Conservation (phyloP, 2,113 vertebrate genomes). For the Brachyistius frenatus region DNA sequence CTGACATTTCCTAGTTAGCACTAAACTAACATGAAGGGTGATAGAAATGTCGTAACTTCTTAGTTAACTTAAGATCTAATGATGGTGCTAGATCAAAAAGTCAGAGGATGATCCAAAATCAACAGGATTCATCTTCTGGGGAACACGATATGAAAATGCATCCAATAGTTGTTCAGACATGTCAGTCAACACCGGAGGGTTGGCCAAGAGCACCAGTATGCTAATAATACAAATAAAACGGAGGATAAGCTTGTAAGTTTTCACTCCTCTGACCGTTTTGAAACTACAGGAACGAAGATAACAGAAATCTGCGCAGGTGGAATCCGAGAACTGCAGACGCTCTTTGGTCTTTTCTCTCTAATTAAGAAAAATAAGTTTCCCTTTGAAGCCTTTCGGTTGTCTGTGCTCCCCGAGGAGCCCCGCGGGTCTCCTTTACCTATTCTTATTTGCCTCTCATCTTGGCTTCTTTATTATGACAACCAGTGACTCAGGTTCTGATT, state of each 20-base stretch:
- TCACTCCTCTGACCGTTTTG: neutral
- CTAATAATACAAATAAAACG: neutral
- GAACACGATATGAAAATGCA: no score
- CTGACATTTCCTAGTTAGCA: no score
- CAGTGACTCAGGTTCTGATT: conserved; percentile 53
- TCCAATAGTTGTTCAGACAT: neutral
- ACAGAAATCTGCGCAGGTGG: neutral
- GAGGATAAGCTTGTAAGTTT: neutral
- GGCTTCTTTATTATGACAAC: conserved; percentile 49
- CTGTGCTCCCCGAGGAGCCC: neutral
- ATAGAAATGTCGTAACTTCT: no score
- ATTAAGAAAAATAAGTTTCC: conserved; percentile 18
- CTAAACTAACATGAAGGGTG: no score
- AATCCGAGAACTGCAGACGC: neutral
- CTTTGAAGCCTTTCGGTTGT: conserved; percentile 8
- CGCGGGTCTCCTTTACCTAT: conserved; percentile 26
- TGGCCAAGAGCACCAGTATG: neutral
- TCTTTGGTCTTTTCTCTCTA: conserved; percentile 26
- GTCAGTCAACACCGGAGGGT: neutral
- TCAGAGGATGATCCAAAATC: no score
- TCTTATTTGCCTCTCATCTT: conserved; percentile 38
- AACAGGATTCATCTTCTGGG: no score
- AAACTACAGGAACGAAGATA: conserved; percentile 9
- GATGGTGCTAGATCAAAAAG: no score
- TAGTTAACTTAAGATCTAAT: no score